These are phyloP conservation scores for Hepsetus odoe DNA, from an alignment of 2,113 vertebrate genomes.

Conservation along the genomic window DNA sequence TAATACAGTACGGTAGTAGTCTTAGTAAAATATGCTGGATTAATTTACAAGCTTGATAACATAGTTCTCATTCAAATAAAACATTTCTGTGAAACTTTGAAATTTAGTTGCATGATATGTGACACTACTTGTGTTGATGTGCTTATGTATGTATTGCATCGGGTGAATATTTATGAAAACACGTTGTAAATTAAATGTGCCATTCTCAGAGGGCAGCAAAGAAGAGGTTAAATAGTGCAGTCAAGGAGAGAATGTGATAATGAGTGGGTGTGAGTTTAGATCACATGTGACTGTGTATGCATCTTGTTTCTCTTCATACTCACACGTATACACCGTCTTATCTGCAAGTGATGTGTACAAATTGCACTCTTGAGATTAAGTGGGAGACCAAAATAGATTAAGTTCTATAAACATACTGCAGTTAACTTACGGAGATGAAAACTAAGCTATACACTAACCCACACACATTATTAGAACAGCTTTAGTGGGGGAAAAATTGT, in stretches of 20 bases:
- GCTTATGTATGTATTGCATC: too few relatives aligned
- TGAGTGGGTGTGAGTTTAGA: background rate
- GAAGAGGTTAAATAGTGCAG: slow-evolving; percentile 15
- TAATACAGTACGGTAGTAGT: background rate
- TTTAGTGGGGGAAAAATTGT: slow-evolving; percentile 25
- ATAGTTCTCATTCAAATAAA: too few relatives aligned
- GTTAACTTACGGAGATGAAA: background rate
- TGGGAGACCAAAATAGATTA: background rate
- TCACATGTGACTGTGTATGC: background rate
- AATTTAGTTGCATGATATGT: too few relatives aligned
- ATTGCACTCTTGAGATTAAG: background rate
- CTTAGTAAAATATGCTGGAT: background rate
- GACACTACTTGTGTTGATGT: too few relatives aligned
- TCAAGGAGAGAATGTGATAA: slow-evolving; percentile 31
- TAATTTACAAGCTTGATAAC: too few relatives aligned
- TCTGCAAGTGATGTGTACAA: background rate
- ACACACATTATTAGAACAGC: background rate
- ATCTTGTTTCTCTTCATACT: slow-evolving; percentile 28
- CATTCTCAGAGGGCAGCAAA: background rate
- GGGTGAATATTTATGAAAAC: too few relatives aligned
- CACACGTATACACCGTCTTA: background rate
- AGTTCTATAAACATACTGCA: background rate
- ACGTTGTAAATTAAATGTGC: too few relatives aligned
- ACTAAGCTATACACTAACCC: background rate
- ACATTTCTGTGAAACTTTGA: too few relatives aligned